Base-by-base conservation (phyloP, 2,888 invertebrate species). In the Autographa gamma region DNA sequence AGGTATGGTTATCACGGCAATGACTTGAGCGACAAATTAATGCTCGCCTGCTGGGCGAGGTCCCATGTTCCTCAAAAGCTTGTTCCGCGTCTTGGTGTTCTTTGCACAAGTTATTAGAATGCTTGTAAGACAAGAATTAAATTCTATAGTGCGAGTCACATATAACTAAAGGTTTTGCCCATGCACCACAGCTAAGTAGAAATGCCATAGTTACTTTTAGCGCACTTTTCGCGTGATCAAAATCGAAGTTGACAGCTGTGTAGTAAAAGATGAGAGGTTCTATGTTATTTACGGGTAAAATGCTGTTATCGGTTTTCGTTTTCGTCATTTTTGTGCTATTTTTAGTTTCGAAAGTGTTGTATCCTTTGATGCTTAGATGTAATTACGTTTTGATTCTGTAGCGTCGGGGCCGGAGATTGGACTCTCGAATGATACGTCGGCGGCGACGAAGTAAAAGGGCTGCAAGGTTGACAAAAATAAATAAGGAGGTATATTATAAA, bases 281-380 rank as follows among this genome's bases (percentile, higher is more conserved):
- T 19, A 25, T 13, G 13, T 56, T 56, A 56, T 56, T 19, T 56
- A 56, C 54, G 54, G 54, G 19, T 25, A 11, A 56, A 56, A 56
- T 56, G 19, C 5, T 25, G 25, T 56, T 56, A 56, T 56, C 11
- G 25, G 54, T 56, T 56, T 56, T 56, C 54, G 54, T 54, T n/a
- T 1, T 13, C 54, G 25, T 25, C 0, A 56, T 56, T 56, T 19
- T 19, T 11, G 19, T 19, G 54, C 54, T 56, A 56, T 56, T 56
- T 19, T 56, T 56, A 56, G 54, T 56, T 19, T 56, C 19, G 54
- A 13, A 25, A 54, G 54, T n/a, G 48, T 48, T 16, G 48, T 16
- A 48, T 48, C 48, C 48, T 48, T 48, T 48, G 48, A 48, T n/a
- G n/a, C 48, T 48, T n/a, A n/a, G n/a, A 48, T 48, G n/a, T 48